phyloP scores from a whole-genome alignment of 2,113 vertebrate genomes.

The Nibea coibor region DNA sequence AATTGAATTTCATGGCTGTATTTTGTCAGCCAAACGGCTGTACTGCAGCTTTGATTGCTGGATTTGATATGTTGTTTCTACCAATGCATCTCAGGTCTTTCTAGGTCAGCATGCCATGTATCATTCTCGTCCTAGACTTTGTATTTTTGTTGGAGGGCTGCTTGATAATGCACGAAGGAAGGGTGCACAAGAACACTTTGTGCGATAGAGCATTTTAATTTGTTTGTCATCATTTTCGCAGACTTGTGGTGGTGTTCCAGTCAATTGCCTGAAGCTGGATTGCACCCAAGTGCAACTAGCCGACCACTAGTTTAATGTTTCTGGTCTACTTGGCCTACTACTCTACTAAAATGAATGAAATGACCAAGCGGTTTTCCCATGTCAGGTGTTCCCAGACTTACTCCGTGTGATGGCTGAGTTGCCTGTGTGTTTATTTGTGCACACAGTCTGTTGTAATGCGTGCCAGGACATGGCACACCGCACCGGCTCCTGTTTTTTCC shows the following conservation, averaged over 20 bases:
- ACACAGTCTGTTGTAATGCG: slow-evolving; percentile 11
- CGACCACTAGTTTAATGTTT: background rate
- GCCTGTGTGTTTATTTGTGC: slow-evolving; percentile 6
- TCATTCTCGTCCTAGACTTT: background rate
- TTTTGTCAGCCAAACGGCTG: slow-evolving; percentile 11
- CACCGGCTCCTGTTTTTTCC: slow-evolving; percentile 2
- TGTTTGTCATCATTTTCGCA: slow-evolving; percentile 13
- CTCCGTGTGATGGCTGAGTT: background rate
- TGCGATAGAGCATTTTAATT: background rate
- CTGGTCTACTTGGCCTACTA: slow-evolving; percentile 4
- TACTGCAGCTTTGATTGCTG: background rate
- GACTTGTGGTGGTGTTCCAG: background rate
- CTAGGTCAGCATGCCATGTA: background rate
- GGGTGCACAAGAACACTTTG: slow-evolving; percentile 3
- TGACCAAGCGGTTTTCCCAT: slow-evolving; percentile 2
- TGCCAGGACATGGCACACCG: slow-evolving; percentile 14
- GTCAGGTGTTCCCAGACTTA: slow-evolving; percentile 26
- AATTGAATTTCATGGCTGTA: background rate
- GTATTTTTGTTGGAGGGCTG: slow-evolving; percentile 19
- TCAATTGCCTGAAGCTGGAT: background rate
- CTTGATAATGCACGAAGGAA: background rate
- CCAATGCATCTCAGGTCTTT: slow-evolving; percentile 8
- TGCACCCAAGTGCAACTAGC: background rate
- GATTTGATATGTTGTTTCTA: slow-evolving; percentile 3
- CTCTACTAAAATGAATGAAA: background rate